phyloP scores from a whole-genome alignment of 2,888 invertebrate genomes.

The Xiphydria camelus region DNA sequence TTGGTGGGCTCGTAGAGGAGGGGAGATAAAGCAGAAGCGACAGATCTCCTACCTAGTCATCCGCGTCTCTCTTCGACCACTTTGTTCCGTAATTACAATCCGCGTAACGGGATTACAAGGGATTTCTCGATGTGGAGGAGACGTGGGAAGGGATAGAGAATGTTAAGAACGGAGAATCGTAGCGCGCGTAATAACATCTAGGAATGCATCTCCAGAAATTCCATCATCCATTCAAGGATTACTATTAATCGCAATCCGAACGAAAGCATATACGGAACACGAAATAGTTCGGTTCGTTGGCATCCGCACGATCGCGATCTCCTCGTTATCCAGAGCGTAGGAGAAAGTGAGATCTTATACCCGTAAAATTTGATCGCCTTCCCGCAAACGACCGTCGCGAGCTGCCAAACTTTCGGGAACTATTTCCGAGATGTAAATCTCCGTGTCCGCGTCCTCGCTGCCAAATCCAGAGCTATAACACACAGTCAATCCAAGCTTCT shows the following conservation, averaged over 20 bases:
- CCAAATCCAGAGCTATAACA: conserved; percentile 67
- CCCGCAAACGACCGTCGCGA: conserved; percentile 64
- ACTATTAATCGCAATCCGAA: too few species aligned
- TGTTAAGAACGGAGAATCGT: too few species aligned
- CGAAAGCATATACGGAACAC: too few species aligned
- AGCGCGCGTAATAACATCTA: too few species aligned
- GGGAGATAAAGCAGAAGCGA: conserved; percentile 15
- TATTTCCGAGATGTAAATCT: conserved; percentile 72
- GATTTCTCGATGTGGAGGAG: conserved; percentile 9
- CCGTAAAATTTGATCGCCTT: conserved; percentile 68
- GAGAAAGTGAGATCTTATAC: conserved; percentile 52
- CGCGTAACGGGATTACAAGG: conserved; percentile 35
- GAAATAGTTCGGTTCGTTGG: too few species aligned
- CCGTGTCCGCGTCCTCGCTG: conserved; percentile 63
- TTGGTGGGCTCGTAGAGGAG: too few species aligned
- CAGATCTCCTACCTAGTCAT: conserved; percentile 18
- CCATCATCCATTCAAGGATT: too few species aligned
- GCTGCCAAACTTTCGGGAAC: conserved; percentile 65
- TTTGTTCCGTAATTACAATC: conserved; percentile 41
- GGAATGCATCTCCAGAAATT: too few species aligned
- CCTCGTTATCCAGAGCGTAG: too few species aligned
- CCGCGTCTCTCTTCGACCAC: conserved; percentile 19
- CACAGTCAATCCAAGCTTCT: conserved; percentile 70
- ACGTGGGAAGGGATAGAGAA: conserved; percentile 1
- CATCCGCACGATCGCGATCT: conserved; percentile 22